Evolutionary conservation across 2,888 invertebrate species (phyloP).

Genomic region (Metacarcinus magister): DNA sequence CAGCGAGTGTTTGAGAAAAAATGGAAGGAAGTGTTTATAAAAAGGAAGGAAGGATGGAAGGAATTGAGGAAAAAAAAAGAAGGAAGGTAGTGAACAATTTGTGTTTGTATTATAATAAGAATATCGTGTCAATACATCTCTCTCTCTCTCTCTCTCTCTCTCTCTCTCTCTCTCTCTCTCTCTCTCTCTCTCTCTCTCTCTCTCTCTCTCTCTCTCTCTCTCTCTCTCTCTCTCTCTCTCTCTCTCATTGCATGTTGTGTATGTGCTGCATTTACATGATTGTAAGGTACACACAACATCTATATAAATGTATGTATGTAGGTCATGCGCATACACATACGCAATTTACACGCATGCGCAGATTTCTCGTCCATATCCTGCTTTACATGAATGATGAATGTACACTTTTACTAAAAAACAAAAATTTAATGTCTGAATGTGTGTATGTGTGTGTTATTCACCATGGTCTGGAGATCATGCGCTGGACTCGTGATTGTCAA

Average conservation of each 20-base stretch:
- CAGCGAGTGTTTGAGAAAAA: not conserved
- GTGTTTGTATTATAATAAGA: not conserved
- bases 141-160: slow-evolving; percentile 14
- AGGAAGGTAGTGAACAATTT: not conserved
- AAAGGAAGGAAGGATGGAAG: no score
- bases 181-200: slow-evolving; percentile 26
- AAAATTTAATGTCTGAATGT: no score
- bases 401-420: no score
- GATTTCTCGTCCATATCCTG: no score
- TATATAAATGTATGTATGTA: not conserved
- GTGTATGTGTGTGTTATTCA: no score
- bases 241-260: not conserved
- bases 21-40: not conserved
- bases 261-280: not conserved
- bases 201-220: slow-evolving; percentile 15
- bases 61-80: no score
- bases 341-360: no score
- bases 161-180: slow-evolving; percentile 14
- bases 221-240: slow-evolving; percentile 26
- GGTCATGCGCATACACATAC: not conserved
- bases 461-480: no score
- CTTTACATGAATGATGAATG: no score
- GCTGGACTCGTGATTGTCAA: no score
- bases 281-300: not conserved
- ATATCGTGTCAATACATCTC: not conserved